Evolutionary conservation across 2,797 vertebrate species (phyloP).

Genomic region (Macroramphosus scolopax): DNA sequence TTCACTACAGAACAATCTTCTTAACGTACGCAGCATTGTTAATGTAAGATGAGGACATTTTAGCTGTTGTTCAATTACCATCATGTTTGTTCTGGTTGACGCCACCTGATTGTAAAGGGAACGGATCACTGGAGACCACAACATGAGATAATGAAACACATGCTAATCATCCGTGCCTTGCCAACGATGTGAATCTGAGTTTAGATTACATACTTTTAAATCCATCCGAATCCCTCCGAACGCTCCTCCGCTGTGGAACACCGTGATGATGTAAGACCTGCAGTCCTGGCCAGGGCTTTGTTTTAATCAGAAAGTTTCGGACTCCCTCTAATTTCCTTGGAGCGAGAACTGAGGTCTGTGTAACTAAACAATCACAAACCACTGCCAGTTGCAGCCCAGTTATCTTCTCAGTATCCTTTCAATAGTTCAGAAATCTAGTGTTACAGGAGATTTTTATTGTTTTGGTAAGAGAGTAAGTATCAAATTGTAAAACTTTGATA

Average conservation of each 20-base stretch:
- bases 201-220: slow-evolving; percentile 32
- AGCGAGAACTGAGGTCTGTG: slow-evolving; percentile 44
- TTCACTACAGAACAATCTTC: too few relatives aligned
- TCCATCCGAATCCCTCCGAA: slow-evolving; percentile 38
- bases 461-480: too few relatives aligned
- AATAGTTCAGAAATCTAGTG: slow-evolving; percentile 37
- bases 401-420: slow-evolving; percentile 30
- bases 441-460: slow-evolving; percentile 33
- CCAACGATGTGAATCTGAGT: slow-evolving; percentile 26
- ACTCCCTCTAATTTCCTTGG: slow-evolving; percentile 52
- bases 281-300: slow-evolving; percentile 36
- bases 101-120: slow-evolving; percentile 11
- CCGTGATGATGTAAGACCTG: slow-evolving; percentile 45
- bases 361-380: slow-evolving; percentile 34
- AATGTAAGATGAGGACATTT: too few relatives aligned
- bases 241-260: slow-evolving; percentile 20
- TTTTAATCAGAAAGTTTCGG: slow-evolving; percentile 62
- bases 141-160: slow-evolving; percentile 15
- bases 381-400: slow-evolving; percentile 32
- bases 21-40: too few relatives aligned
- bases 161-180: slow-evolving; percentile 33
- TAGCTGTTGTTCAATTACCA: too few relatives aligned
- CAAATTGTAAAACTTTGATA: slow-evolving; percentile 32
- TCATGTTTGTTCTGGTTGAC: too few relatives aligned
- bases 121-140: slow-evolving; percentile 3